Evolutionary conservation across 2,888 invertebrate genomes (phyloP), one percentile per base, ranked within the genome.

Genomic region (Steinernema scapterisci): DNA sequence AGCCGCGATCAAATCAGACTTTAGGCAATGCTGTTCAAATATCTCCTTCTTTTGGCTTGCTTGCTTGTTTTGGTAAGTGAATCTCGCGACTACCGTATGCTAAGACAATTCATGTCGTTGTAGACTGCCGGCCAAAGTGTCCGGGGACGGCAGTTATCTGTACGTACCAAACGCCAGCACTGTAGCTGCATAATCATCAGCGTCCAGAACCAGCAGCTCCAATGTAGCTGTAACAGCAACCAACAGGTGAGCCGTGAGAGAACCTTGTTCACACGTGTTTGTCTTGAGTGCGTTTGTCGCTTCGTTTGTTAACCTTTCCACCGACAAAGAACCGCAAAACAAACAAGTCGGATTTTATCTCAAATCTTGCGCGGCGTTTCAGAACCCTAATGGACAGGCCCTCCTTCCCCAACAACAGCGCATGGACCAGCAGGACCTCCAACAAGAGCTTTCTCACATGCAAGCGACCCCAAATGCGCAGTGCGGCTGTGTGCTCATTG

Each of bases 11-110:
- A 48, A n/a, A 16, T 19, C 31, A 31, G 16, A 2, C 16, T 63
- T 63, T 63, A 63, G 63, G 63, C 27, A 54, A 63, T 63, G 63
- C 63, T 63, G 63, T 27, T 63, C 38, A 63, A 63, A 63, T 2
- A 27, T 5, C 27, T 63, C 38, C 6, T 63, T n/a, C 31, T 63
- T 48, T 16, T 48, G 5, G 5, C 6, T 19, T 3, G 48, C 13
- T n/a, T 48, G 5, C 7, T 48, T 5, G 7, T 48, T 48, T 16
- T 48, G 48, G 48, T 48, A 13, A 48, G 16, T 48, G 16, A 19
- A 16, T n/a, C 19, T 3, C 48, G 5, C 48, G 19, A 48, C 5
- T 38, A 38, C 38, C 38, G 38, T 38, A 38, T 38, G 38, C 38
- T 38, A 3, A 6, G 38, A 9, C 38, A 38, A 3, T 48, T 48